Base-by-base conservation (phyloP, 1,140 invertebrate species). In the Camponotus vicinus region DNA sequence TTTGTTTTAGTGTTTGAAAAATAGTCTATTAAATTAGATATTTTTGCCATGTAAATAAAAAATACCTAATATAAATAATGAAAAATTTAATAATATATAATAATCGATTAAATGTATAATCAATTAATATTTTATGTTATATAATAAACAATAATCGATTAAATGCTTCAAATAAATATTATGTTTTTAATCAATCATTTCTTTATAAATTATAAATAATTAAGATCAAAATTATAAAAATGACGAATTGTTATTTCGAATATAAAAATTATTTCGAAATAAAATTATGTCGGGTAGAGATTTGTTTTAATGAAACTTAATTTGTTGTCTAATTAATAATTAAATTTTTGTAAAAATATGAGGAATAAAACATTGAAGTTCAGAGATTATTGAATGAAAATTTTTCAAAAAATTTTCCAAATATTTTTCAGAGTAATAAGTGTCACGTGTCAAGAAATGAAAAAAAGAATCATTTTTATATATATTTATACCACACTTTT, bases 191-290 rank as follows among this genome's bases (percentile, higher is more conserved):
- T n/a, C 9, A 27, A 57, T 40, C 21, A 4, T 2, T n/a, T 40
- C 2, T 57, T 71, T 15, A 32, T 18, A 42, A 59, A 4, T 34
- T 15, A 61, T 27, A 64, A 34, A 13, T n/a, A 78, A 78, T 34
- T n/a, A 9, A 45, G n/a, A 73, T 21, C 13, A 73, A 76, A 61
- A 61, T 71, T 40, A 76, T 11, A 27, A 9, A 73, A n/a, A 7
- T 34, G 15, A 77, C 0, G 7, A n/a, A 45, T n/a, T 45, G 3
- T 45, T 63, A 27, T 75, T 76, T 59, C 1, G 13, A 37, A 34
- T 21, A 49, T 27, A 27, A 27, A 27, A 27, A 27, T 1, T 27
- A 27, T 27, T 27, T 27, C 27, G 27, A 27, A 27, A 27, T 27
- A 27, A 27, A 27, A 27, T 27, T 27, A 77, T n/a, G 32, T 42